Conservation (phyloP, 2,113 vertebrate species). For the Nannospalax galili region DNA sequence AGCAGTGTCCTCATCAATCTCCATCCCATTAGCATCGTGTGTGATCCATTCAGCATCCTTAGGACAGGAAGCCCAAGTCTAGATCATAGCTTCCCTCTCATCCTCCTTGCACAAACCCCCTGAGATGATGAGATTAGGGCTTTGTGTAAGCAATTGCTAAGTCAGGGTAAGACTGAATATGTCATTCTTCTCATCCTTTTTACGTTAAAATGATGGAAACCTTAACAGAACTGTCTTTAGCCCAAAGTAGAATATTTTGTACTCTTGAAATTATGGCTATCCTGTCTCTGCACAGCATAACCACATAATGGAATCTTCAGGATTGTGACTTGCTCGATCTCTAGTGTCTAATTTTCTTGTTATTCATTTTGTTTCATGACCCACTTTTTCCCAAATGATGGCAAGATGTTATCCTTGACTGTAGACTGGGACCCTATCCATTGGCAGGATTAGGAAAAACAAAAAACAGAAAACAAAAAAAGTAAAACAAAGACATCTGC, state of each 20-base stretch:
- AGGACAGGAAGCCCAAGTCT: neutral
- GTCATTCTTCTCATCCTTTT: neutral
- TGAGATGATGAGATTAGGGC: too few relatives aligned
- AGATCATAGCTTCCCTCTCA: neutral
- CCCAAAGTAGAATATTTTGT: neutral
- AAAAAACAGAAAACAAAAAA: too few relatives aligned
- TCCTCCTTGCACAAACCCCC: neutral
- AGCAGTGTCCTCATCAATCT: neutral
- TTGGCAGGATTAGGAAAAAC: neutral
- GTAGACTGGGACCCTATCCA: neutral
- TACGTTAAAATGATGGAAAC: neutral
- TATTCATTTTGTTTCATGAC: neutral
- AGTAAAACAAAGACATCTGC: too few relatives aligned
- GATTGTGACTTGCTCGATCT: neutral
- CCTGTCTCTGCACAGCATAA: neutral
- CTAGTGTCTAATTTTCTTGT: neutral
- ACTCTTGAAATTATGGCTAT: neutral
- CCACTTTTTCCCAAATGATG: neutral
- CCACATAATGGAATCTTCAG: neutral
- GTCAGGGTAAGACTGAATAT: fast-evolving
- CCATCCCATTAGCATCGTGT: neutral
- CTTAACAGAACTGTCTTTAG: neutral
- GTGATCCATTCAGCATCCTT: neutral
- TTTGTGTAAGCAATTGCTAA: neutral
- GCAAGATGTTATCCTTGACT: neutral